Conservation (phyloP, 2,797 vertebrate genomes). For the Argya squamiceps region DNA sequence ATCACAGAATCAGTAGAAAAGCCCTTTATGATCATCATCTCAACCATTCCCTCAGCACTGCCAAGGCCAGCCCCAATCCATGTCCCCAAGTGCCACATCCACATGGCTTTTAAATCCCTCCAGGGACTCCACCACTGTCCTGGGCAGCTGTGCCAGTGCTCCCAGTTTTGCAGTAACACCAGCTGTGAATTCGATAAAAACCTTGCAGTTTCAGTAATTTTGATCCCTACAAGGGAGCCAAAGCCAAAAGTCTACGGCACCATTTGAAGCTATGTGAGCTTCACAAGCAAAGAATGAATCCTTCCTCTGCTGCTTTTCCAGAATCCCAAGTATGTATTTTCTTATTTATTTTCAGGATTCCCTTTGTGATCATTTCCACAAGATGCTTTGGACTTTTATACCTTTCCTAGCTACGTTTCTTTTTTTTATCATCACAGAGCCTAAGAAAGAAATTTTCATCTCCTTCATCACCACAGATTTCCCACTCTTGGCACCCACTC, state of each 20-base stretch:
- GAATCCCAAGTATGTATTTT: neutral
- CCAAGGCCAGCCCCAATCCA: neutral
- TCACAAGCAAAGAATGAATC: neutral
- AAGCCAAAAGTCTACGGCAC: neutral
- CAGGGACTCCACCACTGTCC: fast-evolving
- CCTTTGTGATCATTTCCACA: neutral
- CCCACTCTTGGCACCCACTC: neutral
- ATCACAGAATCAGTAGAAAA: neutral
- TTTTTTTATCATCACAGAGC: neutral
- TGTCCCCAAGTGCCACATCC: neutral
- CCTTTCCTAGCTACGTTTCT: neutral
- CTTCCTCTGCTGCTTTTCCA: neutral
- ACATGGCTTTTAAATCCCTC: fast-evolving
- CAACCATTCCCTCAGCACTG: fast-evolving
- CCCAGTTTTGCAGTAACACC: neutral
- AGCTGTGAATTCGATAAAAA: neutral
- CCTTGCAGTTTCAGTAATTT: neutral
- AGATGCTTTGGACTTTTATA: neutral
- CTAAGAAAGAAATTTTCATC: neutral
- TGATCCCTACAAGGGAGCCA: neutral
- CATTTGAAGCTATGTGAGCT: neutral
- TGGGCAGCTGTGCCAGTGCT: neutral
- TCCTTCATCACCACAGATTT: neutral
- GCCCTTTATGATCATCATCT: neutral
- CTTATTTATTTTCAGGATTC: neutral